Percentiles rank a stretch among this genome's conserved stretches.
These are phyloP conservation scores for Aix galericulata DNA, from an alignment of 2,113 vertebrate species.

Conservation along the genomic window DNA sequence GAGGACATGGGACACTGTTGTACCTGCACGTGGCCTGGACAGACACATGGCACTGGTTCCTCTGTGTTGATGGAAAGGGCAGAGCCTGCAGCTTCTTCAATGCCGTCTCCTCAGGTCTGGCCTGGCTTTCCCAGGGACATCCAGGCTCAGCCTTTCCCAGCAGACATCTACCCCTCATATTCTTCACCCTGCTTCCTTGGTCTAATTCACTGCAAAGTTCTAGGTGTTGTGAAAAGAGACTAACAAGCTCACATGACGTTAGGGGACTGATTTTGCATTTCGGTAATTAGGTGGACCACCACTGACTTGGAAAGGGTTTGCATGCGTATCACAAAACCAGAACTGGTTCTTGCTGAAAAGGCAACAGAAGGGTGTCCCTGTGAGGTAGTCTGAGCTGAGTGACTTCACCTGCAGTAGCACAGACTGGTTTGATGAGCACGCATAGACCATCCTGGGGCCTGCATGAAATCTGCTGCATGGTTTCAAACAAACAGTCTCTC, in stretches of 20 bases:
- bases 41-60: fast-evolving
- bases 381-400: neutral
- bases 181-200: neutral
- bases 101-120: fast-evolving
- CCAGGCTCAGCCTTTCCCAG: neutral
- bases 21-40: neutral
- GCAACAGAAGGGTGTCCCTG: fast-evolving
- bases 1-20: neutral
- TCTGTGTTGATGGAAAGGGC: fast-evolving
- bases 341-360: neutral
- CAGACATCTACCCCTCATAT: neutral
- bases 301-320: neutral
- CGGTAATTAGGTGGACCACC: neutral
- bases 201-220: neutral
- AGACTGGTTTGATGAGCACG: neutral
- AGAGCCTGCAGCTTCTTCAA: neutral
- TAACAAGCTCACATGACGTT: neutral
- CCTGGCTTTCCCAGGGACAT: no score
- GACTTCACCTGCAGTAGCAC: neutral
- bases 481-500: no score
- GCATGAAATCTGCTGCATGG: neutral
- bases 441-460: neutral
- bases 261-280: neutral
- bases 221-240: neutral
- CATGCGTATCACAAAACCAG: neutral